Evolutionary conservation across 2,888 invertebrate species (phyloP).

Genomic region (Leptopilina myrica): DNA sequence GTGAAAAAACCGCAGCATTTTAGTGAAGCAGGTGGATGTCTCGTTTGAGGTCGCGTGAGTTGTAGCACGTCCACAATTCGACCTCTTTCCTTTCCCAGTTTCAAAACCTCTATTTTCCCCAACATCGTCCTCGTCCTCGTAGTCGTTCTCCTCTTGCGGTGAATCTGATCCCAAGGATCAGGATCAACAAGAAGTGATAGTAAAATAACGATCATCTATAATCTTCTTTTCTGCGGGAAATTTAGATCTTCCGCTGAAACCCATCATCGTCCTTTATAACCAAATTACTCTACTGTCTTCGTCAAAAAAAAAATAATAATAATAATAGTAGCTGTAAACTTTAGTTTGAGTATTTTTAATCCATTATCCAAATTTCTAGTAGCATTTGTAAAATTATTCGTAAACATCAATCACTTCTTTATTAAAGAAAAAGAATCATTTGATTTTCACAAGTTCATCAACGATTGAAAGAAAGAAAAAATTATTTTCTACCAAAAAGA

Average conservation of each 20-base stretch:
- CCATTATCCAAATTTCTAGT: too few relatives aligned
- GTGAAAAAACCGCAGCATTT: slow-evolving; percentile 52
- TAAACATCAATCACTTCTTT: too few relatives aligned
- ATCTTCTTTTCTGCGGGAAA: not conserved
- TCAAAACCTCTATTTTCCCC: slow-evolving; percentile 10
- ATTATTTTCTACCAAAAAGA: too few relatives aligned
- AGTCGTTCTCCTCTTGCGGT: slow-evolving; percentile 11
- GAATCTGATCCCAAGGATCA: not conserved
- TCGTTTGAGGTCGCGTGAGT: slow-evolving; percentile 50
- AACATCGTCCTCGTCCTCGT: slow-evolving; percentile 4
- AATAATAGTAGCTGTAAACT: too few relatives aligned
- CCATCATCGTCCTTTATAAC: not conserved
- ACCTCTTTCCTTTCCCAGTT: slow-evolving; percentile 6
- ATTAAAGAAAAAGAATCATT: too few relatives aligned
- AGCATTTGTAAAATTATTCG: too few relatives aligned
- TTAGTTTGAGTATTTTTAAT: too few relatives aligned
- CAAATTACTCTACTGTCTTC: not conserved
- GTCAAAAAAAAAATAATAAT: too few relatives aligned
- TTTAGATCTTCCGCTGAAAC: not conserved
- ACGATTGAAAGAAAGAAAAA: too few relatives aligned
- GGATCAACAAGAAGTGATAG: not conserved
- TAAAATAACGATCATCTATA: slow-evolving; percentile 4
- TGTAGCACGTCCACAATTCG: slow-evolving; percentile 42
- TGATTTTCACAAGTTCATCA: too few relatives aligned
- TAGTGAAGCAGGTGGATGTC: slow-evolving; percentile 51